A percentile compares a stretch with the other conserved stretches of the same genome.
Conservation (phyloP, 1,140 invertebrate species). For the Meteorus sp. region DNA sequence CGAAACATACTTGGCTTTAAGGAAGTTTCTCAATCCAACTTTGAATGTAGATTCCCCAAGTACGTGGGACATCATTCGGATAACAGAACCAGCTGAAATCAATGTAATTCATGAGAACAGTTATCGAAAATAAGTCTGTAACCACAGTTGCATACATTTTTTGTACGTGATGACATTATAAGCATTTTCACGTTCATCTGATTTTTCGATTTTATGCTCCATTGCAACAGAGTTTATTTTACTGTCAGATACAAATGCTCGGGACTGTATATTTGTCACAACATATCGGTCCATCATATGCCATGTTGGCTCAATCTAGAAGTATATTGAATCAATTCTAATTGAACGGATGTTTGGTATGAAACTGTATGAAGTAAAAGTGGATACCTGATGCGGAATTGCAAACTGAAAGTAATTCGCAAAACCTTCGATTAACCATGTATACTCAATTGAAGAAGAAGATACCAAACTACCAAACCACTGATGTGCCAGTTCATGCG, state of each 20-base stretch:
- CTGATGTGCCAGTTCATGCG: slow-evolving; percentile 61
- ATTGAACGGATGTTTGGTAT: too few relatives aligned
- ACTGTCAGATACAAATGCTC: slow-evolving; percentile 70
- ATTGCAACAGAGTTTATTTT: slow-evolving; percentile 71
- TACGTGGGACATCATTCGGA: slow-evolving; percentile 61
- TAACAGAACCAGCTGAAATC: slow-evolving; percentile 59
- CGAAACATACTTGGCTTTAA: slow-evolving; percentile 54
- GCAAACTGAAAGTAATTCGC: slow-evolving; percentile 10
- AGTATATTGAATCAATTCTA: too few relatives aligned
- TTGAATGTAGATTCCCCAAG: slow-evolving; percentile 54
- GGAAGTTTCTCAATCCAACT: slow-evolving; percentile 49
- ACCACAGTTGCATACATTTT: slow-evolving; percentile 59
- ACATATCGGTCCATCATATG: slow-evolving; percentile 80
- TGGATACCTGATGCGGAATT: slow-evolving; percentile 2
- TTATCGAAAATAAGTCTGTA: too few relatives aligned
- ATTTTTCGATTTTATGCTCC: slow-evolving; percentile 69
- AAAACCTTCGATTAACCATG: slow-evolving; percentile 13
- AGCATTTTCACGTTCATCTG: slow-evolving; percentile 71
- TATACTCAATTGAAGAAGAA: background rate
- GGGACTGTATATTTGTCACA: slow-evolving; percentile 66
- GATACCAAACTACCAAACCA: slow-evolving; percentile 14
- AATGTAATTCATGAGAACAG: background rate
- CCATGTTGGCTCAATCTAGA: slow-evolving; percentile 66
- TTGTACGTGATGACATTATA: slow-evolving; percentile 84
- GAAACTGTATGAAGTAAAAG: too few relatives aligned